Base-by-base conservation (phyloP, 2,797 vertebrate species). In the Gymnothorax javanicus region DNA sequence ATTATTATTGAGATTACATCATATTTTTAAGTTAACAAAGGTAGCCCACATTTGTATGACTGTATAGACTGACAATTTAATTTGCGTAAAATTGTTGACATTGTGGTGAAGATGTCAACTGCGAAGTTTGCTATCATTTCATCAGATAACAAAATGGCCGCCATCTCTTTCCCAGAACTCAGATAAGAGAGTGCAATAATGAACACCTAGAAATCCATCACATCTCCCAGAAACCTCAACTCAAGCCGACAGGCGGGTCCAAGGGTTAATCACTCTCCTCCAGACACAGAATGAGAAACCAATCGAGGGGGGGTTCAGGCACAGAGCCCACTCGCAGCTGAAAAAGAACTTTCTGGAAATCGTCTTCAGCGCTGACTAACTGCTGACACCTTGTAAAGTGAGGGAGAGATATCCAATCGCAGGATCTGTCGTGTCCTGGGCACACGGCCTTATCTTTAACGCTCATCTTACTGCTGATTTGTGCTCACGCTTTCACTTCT, bases 181-280 rank as follows among this genome's bases (percentile, higher is more conserved):
- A 7, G 6, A 62, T 1, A 43, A 13, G 73, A 20, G 33, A 25
- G 77, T 33, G 62, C 5, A 59, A 77, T 60, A 23, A 57, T 50
- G n/a, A 27, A n/a, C 77, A 57, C 27, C 23, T 15, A 25, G 20
- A 73, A 83, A 75, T 33, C 56, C 52, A 62, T 60, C 54, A 25
- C 50, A 15, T 57, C 60, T 54, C n/a, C 20, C 1, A 4, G 15
- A 52, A 69, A 3, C 43, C 56, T 43, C 85, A 58, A 82, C 86
- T 58, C 50, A 6, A n/a, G 27, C 33, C 75, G 77, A 60, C 79
- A n/a, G 81, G 84, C 67, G 23, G 17, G 84, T 62, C 64, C 73
- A 17, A 75, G 13, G 71, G 84, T 77, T 86, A 84, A 87, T 84
- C 75, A 62, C 58, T 77, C 57, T 69, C 58, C 84, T 84, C 64